These are phyloP conservation scores for Toxotes lorentzi DNA, from an alignment of 2,797 vertebrate species.

Conservation along the genomic window DNA sequence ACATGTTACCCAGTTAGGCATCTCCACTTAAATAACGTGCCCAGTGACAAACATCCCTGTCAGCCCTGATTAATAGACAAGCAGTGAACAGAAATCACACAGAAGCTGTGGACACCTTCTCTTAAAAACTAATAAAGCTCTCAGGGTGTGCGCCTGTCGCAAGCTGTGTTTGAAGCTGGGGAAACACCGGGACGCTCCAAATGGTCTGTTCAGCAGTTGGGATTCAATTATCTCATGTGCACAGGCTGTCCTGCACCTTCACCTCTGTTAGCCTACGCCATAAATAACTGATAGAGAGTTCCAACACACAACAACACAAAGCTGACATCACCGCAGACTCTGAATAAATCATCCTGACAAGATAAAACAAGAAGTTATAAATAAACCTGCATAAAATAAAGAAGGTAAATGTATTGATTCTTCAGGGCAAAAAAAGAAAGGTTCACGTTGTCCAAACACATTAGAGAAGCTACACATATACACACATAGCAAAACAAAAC, in stretches of 20 bases:
- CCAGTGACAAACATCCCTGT: not conserved
- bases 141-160: not conserved
- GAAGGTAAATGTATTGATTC: conserved; percentile 24
- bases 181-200: conserved; percentile 13
- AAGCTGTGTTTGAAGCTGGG: conserved; percentile 16
- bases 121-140: conserved; percentile 29
- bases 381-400: not conserved
- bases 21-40: conserved; percentile 37
- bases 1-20: not conserved
- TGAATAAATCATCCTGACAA: conserved; percentile 44
- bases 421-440: not conserved
- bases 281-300: conserved; percentile 44
- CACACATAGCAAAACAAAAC: not conserved
- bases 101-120: not conserved
- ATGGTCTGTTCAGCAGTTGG: conserved; percentile 8
- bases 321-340: conserved; percentile 26
- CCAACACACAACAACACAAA: conserved; percentile 41
- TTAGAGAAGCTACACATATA: not conserved
- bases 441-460: conserved; percentile 1
- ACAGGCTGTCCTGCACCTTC: conserved; percentile 16
- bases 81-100: conserved; percentile 2
- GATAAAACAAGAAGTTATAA: conserved; percentile 29
- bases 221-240: conserved; percentile 42
- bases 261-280: conserved; percentile 26
- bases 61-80: conserved; percentile 12